Conservation (phyloP, 2,888 invertebrate genomes). For the Amorpha juglandis region DNA sequence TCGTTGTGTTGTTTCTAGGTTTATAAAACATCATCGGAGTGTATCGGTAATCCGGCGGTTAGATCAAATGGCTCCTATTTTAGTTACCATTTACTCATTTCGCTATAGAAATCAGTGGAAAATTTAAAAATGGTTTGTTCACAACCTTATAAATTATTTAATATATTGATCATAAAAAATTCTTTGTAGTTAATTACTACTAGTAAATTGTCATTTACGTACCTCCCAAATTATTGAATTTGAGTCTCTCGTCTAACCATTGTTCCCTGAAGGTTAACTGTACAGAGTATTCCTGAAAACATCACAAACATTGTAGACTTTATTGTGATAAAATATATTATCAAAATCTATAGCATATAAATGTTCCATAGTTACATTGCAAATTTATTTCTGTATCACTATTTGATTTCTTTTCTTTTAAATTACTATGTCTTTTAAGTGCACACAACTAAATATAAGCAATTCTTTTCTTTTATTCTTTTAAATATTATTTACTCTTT, state of each 20-base stretch:
- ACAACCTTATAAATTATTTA: too few species aligned
- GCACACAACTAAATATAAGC: conserved; percentile 32
- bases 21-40: too few species aligned
- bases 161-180: too few species aligned
- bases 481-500: conserved; percentile 36
- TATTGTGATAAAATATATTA: conserved; percentile 31
- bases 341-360: conserved; percentile 39
- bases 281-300: conserved; percentile 97
- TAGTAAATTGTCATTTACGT: conserved; percentile 47
- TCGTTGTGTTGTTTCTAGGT: too few species aligned
- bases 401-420: conserved; percentile 32
- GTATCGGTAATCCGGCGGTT: too few species aligned
- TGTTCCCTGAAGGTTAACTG: conserved; percentile 98
- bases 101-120: too few species aligned
- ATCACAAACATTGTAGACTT: conserved; percentile 34
- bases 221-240: conserved; percentile 94
- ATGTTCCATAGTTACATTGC: conserved; percentile 51
- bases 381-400: conserved; percentile 33
- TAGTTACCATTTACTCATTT: too few species aligned
- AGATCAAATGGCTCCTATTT: too few species aligned
- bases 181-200: too few species aligned
- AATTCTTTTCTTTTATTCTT: conserved; percentile 33
- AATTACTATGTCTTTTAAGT: conserved; percentile 35
- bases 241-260: conserved; percentile 96
- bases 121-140: too few species aligned